A percentile compares a stretch with the other conserved stretches of the same genome.
Evolutionary conservation across 2,888 invertebrate genomes (phyloP).

Genomic region (Nudaria mundana): DNA sequence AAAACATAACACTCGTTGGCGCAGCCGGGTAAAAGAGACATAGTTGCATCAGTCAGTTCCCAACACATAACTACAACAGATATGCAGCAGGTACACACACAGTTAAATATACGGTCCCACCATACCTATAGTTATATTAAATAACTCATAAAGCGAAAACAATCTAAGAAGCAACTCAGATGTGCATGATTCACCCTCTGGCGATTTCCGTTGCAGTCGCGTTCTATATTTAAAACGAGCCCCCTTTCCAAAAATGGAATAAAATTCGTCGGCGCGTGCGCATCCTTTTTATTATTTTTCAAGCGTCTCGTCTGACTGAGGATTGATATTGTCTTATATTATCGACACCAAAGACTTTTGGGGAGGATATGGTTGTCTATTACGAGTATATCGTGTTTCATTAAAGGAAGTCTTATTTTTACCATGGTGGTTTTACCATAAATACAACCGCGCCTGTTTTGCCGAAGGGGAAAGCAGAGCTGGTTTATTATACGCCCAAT

Average conservation of each 20-base stretch:
- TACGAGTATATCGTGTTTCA: constrained; percentile 15
- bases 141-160: neutral
- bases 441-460: no score
- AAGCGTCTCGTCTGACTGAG: constrained; percentile 45
- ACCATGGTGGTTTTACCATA: neutral
- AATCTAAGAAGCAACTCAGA: constrained; percentile 24
- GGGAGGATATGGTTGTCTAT: constrained; percentile 19
- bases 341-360: constrained; percentile 10
- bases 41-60: no score
- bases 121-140: constrained; percentile 1
- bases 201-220: constrained; percentile 71
- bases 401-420: constrained; percentile 4
- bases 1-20: no score
- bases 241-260: constrained; percentile 72
- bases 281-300: constrained; percentile 74
- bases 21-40: no score
- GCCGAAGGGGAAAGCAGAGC: no score
- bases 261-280: constrained; percentile 64
- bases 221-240: constrained; percentile 75
- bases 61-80: no score
- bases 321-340: constrained; percentile 33
- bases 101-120: no score
- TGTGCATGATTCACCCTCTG: constrained; percentile 60
- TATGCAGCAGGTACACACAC: no score
- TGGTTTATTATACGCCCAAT: no score